Conservation (phyloP, 2,888 invertebrate species). For the Trachelus stipa region DNA sequence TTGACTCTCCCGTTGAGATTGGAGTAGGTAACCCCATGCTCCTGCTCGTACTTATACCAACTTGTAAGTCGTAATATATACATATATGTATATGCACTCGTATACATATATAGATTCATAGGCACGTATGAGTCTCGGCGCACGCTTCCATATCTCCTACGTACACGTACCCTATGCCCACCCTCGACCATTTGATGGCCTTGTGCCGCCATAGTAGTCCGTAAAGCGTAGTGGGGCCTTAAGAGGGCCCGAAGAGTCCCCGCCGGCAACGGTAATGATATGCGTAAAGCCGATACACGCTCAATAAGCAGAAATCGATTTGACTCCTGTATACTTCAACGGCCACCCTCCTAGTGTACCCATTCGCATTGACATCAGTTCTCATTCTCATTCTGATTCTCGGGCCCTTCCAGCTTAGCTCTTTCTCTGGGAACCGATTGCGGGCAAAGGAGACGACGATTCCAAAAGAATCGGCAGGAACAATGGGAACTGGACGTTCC, state of each 20-base stretch:
- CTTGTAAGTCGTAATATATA: not conserved
- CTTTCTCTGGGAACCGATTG: conserved; percentile 18
- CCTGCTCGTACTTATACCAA: not conserved
- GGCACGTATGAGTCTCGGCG: not conserved
- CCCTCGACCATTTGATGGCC: not conserved
- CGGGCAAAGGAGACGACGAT: conserved; percentile 27
- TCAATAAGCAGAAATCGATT: conserved; percentile 37
- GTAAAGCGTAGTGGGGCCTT: not conserved
- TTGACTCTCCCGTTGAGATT: conserved; percentile 45
- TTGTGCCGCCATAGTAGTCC: not conserved
- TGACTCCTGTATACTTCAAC: conserved; percentile 22
- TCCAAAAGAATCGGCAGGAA: conserved; percentile 10
- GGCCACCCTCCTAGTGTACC: conserved; percentile 14
- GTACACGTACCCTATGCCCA: not conserved
- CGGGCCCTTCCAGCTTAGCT: not conserved
- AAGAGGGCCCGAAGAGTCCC: not conserved
- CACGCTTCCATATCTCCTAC: not conserved
- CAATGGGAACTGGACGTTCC: not conserved
- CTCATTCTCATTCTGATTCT: not conserved
- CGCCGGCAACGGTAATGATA: conserved; percentile 14
- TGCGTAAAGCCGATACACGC: conserved; percentile 20
- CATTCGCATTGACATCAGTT: not conserved
- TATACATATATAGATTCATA: not conserved
- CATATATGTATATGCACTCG: not conserved
- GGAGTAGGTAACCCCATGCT: conserved; percentile 29